These are phyloP conservation scores for Astropecten irregularis DNA, from an alignment of 53 echinoderm and acorn worm species.

Conservation along the genomic window DNA sequence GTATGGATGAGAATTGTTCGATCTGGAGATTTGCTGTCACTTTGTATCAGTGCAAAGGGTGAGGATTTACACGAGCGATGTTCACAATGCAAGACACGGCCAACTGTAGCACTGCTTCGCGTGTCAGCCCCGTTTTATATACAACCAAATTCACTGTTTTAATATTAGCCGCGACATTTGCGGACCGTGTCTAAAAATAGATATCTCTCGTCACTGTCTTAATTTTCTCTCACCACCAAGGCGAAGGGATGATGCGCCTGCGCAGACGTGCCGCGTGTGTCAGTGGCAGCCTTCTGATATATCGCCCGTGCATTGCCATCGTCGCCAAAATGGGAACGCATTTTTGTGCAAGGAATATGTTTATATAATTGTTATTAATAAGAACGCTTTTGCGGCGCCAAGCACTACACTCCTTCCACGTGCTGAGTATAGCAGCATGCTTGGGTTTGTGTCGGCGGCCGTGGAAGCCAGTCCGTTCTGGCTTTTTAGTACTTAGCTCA, in stretches of 20 bases:
- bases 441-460: not conserved
- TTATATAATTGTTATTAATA: conserved; percentile 51
- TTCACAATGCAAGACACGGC: no score
- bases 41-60: conserved; percentile 13
- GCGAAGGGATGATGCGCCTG: not conserved
- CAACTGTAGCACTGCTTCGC: conserved; percentile 25
- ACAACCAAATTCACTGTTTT: conserved; percentile 51
- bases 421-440: not conserved
- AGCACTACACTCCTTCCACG: conserved; percentile 18
- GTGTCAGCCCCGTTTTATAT: conserved; percentile 34
- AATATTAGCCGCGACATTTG: conserved; percentile 35
- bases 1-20: not conserved
- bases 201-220: conserved; percentile 14
- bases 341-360: conserved; percentile 26
- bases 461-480: not conserved
- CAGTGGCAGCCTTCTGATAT: conserved; percentile 31
- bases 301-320: not conserved
- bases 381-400: conserved; percentile 36
- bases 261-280: conserved; percentile 6
- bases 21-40: conserved; percentile 8
- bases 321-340: not conserved
- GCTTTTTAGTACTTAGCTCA: conserved; percentile 14
- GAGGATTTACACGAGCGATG: no score
- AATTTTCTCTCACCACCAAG: not conserved
- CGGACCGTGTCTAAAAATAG: conserved; percentile 43